Evolutionary conservation across 2,797 vertebrate genomes (phyloP).

Genomic region (Coregonus sp.): DNA sequence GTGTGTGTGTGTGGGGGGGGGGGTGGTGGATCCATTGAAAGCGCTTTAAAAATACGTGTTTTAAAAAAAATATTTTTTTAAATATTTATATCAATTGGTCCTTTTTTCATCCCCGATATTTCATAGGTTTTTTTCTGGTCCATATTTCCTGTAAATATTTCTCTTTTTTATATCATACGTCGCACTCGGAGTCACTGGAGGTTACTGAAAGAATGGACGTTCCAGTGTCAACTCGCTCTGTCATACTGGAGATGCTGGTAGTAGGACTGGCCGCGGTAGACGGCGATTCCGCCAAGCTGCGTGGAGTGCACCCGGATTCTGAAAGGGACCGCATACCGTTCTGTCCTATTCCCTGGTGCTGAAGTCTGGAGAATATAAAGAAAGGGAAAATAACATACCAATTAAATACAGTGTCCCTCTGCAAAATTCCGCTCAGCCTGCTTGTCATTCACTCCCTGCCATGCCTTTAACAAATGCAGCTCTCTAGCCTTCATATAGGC

Average conservation of each 20-base stretch:
- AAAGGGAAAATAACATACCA: conserved; percentile 63
- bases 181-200: conserved; percentile 99
- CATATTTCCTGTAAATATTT: conserved; percentile 85
- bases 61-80: conserved; percentile 75
- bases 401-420: conserved; percentile 72
- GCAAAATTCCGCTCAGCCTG: conserved; percentile 71
- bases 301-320: conserved; percentile 94
- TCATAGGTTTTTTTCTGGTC: conserved; percentile 80
- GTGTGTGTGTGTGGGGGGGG: no score
- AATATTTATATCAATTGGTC: conserved; percentile 83
- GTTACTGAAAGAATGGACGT: conserved; percentile 99
- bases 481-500: conserved; percentile 48
- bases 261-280: conserved; percentile 97
- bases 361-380: conserved; percentile 85
- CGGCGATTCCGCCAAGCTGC: conserved; percentile 97
- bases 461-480: conserved; percentile 66
- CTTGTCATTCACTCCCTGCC: conserved; percentile 71
- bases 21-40: conserved; percentile 86
- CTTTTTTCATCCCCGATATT: conserved; percentile 83
- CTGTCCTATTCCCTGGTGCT: conserved; percentile 98
- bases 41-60: conserved; percentile 92
- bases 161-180: conserved; percentile 92
- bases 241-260: conserved; percentile 97
- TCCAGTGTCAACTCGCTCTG: conserved; percentile 94
- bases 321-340: conserved; percentile 96